Conservation (phyloP, 2,113 vertebrate genomes). For the Indicator indicator region DNA sequence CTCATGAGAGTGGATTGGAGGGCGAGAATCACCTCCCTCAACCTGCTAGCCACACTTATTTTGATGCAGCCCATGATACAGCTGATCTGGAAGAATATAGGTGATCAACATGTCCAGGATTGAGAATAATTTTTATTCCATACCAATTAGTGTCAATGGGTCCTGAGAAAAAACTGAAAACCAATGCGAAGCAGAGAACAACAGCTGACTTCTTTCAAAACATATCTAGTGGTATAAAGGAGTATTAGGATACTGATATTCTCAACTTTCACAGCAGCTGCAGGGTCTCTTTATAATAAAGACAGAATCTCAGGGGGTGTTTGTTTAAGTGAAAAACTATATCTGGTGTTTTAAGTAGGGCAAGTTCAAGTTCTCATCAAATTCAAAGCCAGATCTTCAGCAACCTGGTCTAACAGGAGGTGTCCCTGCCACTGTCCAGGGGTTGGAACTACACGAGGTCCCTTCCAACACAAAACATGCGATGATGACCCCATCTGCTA, state of each 20-base stretch:
- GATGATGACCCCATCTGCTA: background rate
- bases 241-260: background rate
- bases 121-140: background rate
- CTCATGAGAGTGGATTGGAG: no score
- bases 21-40: no score
- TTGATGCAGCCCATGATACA: no score
- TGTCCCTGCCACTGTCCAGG: no score
- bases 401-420: no score
- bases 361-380: slow-evolving; percentile 62
- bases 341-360: slow-evolving; percentile 48
- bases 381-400: no score
- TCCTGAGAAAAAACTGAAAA: background rate
- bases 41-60: no score
- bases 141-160: background rate
- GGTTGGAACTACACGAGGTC: no score
- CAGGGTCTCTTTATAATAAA: slow-evolving; percentile 26
- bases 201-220: background rate
- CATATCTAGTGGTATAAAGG: background rate
- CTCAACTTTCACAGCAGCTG: background rate
- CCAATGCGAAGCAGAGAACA: background rate
- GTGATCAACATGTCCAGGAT: background rate
- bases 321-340: slow-evolving; percentile 49
- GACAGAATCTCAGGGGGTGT: slow-evolving; percentile 12
- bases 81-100: background rate
- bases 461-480: no score